phyloP scores from a whole-genome alignment of 2,888 invertebrate genomes.

The Noctua pronuba region DNA sequence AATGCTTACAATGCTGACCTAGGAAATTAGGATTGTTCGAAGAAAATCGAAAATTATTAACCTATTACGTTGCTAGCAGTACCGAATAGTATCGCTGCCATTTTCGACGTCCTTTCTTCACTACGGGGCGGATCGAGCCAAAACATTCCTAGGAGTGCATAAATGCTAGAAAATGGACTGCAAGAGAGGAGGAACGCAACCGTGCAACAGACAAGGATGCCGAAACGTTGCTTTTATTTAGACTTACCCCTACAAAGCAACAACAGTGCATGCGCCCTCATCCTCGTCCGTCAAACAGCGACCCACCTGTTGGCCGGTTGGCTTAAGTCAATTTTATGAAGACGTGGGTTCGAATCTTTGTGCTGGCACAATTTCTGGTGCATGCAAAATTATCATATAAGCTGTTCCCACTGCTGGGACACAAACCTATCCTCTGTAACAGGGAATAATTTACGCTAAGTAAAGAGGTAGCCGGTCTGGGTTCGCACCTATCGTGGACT shows the following conservation, averaged over 20 bases:
- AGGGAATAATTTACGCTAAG: no score
- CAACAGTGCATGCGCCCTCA: neutral
- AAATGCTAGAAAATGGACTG: neutral
- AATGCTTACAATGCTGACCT: neutral
- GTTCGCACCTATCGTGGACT: neutral
- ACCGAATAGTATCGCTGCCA: neutral
- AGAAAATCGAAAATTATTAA: no score
- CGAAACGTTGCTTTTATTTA: neutral
- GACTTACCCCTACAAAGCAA: neutral
- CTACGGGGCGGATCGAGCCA: neutral
- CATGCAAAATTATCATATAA: no score
- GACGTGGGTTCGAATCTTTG: no score
- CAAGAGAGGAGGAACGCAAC: neutral
- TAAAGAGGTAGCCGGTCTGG: no score
- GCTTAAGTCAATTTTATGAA: no score
- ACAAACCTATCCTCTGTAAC: no score
- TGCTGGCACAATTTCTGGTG: no score
- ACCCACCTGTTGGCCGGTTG: no score
- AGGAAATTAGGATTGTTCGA: neutral
- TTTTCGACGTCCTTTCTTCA: neutral
- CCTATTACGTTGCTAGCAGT: neutral
- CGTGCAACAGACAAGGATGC: neutral
- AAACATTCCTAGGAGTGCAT: constrained; percentile 10
- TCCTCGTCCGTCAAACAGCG: no score
- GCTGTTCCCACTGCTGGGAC: no score